Conservation (phyloP, 2,113 vertebrate genomes). For the Gadus chalcogrammus region DNA sequence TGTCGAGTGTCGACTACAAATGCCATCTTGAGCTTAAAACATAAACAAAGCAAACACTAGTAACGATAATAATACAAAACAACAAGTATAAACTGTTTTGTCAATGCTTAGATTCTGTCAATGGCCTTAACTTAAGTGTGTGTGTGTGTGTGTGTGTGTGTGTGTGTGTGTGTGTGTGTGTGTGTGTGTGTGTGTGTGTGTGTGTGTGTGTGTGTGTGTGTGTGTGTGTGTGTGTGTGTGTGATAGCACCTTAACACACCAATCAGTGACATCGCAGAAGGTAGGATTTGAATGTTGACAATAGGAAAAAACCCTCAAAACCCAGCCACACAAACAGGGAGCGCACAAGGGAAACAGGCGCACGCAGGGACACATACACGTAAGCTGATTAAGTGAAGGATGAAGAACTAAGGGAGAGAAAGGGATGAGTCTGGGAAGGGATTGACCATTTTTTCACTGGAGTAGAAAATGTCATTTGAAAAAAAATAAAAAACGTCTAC, state of each 20-base stretch:
- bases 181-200: neutral
- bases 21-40: no score
- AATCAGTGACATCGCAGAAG: neutral
- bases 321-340: neutral
- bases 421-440: neutral
- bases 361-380: neutral
- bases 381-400: neutral
- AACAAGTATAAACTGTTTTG: no score
- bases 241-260: neutral
- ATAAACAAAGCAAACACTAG: no score
- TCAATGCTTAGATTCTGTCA: no score
- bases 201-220: neutral
- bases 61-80: no score
- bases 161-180: slow-evolving; percentile 23
- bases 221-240: slow-evolving; percentile 7
- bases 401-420: neutral
- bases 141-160: slow-evolving; percentile 21
- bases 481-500: neutral
- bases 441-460: neutral
- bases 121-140: no score
- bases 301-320: neutral
- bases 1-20: no score
- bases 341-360: neutral
- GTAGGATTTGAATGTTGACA: neutral
- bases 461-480: neutral